phyloP scores from a whole-genome alignment of 2,888 invertebrate genomes.

The Harpagoxenus sublaevis region DNA sequence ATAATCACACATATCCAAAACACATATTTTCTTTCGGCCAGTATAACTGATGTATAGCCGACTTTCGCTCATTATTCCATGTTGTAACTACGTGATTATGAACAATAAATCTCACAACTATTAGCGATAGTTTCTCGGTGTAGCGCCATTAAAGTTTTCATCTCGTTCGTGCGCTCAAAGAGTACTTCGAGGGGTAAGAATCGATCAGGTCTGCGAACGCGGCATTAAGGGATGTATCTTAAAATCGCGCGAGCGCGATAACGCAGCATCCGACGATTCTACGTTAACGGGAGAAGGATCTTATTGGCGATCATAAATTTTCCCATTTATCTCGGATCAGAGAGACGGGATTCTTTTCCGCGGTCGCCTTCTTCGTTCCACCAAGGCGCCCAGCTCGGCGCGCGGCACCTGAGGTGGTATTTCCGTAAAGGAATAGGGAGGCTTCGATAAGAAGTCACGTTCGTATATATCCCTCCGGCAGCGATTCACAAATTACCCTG shows the following conservation, averaged over 20 bases:
- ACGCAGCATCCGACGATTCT: neutral
- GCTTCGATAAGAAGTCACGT: constrained; percentile 53
- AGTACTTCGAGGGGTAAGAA: neutral
- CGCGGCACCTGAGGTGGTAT: constrained; percentile 17
- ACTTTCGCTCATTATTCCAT: neutral
- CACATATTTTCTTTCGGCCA: neutral
- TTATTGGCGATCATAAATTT: constrained; percentile 45
- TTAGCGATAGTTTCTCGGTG: neutral
- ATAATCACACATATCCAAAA: neutral
- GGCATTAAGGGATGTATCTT: constrained; percentile 15
- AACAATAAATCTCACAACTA: neutral
- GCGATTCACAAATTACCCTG: constrained; percentile 57
- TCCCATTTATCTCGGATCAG: constrained; percentile 46
- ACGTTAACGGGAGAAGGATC: constrained; percentile 23
- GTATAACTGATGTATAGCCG: neutral
- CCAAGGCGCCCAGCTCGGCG: neutral
- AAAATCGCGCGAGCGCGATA: constrained; percentile 22
- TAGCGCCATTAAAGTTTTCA: neutral
- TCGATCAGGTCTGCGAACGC: neutral
- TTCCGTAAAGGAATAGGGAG: constrained; percentile 26
- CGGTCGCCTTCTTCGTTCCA: neutral
- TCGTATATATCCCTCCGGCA: constrained; percentile 49
- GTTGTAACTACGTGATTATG: neutral
- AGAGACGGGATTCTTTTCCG: constrained; percentile 31
- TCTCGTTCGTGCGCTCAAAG: constrained; percentile 7